Evolutionary conservation across 2,888 invertebrate species (phyloP).

Genomic region (Drosophila recens): DNA sequence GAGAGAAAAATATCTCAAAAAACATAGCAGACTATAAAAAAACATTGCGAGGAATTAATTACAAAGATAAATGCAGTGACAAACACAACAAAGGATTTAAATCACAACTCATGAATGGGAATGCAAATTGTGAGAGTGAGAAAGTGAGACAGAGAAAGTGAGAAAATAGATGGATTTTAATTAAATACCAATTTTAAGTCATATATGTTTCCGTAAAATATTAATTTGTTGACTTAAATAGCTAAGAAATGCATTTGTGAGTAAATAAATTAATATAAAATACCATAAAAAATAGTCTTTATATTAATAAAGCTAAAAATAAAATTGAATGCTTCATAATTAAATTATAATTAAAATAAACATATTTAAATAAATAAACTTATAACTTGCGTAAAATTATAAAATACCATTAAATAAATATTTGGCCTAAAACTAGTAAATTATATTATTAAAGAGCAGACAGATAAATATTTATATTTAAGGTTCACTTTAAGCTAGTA

Average conservation of each 20-base stretch:
- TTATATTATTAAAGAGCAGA: too few species aligned
- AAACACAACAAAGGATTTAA: constrained; percentile 13
- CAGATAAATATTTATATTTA: not conserved
- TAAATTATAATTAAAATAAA: too few species aligned
- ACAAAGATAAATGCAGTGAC: constrained; percentile 14
- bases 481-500: not conserved
- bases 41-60: not conserved
- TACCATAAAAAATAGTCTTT: too few species aligned
- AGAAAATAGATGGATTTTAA: not conserved
- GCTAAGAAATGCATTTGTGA: too few species aligned
- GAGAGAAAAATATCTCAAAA: not conserved
- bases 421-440: not conserved
- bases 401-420: too few species aligned
- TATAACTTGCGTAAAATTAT: too few species aligned
- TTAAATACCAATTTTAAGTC: not conserved
- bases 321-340: too few species aligned
- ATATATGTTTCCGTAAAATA: not conserved
- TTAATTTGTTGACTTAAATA: not conserved
- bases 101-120: constrained; percentile 10
- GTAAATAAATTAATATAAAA: too few species aligned
- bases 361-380: too few species aligned
- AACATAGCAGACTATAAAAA: constrained; percentile 1
- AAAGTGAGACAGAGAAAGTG: not conserved
- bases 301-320: too few species aligned
- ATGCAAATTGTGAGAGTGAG: not conserved